Evolutionary conservation across 2,888 invertebrate genomes (phyloP).

Genomic region (Boloria selene): DNA sequence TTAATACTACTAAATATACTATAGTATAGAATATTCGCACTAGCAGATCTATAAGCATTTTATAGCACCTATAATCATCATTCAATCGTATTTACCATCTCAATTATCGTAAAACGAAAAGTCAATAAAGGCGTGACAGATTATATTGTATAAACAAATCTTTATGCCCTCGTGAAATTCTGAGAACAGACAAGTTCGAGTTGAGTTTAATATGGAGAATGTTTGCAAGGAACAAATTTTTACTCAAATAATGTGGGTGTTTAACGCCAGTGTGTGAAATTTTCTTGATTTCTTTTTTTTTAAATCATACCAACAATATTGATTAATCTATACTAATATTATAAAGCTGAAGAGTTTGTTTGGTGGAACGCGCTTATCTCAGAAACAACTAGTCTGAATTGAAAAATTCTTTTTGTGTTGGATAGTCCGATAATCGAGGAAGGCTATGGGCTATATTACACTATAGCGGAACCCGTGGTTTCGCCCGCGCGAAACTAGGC

Average conservation of each 20-base stretch:
- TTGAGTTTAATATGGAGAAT: constrained; percentile 18
- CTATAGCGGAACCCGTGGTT: no score
- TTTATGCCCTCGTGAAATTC: constrained; percentile 54
- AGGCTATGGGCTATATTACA: no score
- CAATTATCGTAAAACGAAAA: constrained; percentile 23
- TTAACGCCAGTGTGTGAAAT: constrained; percentile 25
- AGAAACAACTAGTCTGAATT: no score
- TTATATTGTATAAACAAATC: constrained; percentile 34
- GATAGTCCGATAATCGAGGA: no score
- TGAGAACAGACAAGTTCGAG: constrained; percentile 37
- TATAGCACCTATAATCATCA: constrained; percentile 12
- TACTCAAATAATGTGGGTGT: constrained; percentile 13
- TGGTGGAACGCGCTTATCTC: no score
- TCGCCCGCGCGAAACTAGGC: no score
- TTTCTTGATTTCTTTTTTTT: constrained; percentile 4
- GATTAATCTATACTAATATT: no score
- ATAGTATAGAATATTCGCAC: background rate
- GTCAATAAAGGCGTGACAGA: constrained; percentile 21
- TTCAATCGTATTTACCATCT: constrained; percentile 18
- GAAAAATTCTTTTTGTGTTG: no score
- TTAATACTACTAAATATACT: no score
- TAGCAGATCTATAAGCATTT: constrained; percentile 4
- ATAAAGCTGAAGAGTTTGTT: no score
- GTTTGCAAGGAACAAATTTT: constrained; percentile 25
- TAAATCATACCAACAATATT: no score